phyloP scores from a whole-genome alignment of 64 coral and sea anemone genomes.

The Astreopora myriophthalma region DNA sequence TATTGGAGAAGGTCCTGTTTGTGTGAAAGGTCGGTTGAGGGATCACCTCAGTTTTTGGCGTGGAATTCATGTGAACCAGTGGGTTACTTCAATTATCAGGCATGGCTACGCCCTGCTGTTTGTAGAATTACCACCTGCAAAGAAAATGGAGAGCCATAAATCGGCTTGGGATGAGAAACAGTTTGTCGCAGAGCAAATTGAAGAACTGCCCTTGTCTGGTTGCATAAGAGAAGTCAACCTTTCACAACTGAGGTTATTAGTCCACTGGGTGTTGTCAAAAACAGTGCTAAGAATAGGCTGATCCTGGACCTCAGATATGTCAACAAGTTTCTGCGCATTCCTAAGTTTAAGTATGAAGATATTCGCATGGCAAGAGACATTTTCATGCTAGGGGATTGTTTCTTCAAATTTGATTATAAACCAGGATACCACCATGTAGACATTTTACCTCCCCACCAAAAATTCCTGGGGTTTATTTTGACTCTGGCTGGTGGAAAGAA shows the following conservation, averaged over 20 bases:
- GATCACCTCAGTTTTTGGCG: background rate
- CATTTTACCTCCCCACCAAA: background rate
- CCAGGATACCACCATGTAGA: constrained; percentile 49
- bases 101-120: background rate
- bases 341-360: constrained; percentile 67
- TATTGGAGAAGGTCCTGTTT: background rate
- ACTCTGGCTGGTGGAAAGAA: background rate
- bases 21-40: constrained; percentile 4
- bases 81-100: background rate
- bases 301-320: constrained; percentile 52
- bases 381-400: constrained; percentile 4
- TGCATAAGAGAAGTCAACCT: constrained; percentile 2
- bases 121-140: background rate
- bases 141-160: background rate
- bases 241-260: constrained; percentile 15
- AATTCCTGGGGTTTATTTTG: too few species aligned
- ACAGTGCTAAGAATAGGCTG: constrained; percentile 19
- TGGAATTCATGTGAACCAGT: background rate
- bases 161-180: background rate
- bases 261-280: constrained; percentile 39
- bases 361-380: constrained; percentile 7
- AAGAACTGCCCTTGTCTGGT: background rate
- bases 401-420: constrained; percentile 58
- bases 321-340: constrained; percentile 44
- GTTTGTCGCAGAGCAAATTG: background rate